phyloP scores from a whole-genome alignment of 2,797 vertebrate genomes.

The Lacerta agilis region DNA sequence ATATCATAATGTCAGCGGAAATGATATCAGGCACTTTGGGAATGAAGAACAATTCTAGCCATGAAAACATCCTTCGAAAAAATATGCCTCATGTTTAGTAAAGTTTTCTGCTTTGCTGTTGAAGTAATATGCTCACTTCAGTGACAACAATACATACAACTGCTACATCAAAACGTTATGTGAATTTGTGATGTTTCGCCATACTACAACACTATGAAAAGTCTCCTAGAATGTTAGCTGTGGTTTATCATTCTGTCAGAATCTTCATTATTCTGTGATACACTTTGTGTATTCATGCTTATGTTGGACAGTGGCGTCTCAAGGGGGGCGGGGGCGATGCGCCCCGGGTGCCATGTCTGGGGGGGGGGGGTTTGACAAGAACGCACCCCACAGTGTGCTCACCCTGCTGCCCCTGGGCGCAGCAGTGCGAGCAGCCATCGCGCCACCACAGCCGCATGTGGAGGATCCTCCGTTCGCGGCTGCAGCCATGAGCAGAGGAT shows the following conservation, averaged over 20 bases:
- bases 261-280: neutral
- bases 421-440: too few relatives aligned
- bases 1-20: constrained; percentile 17
- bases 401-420: too few relatives aligned
- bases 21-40: constrained; percentile 13
- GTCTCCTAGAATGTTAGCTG: neutral
- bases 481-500: too few relatives aligned
- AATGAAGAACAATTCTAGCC: constrained; percentile 8
- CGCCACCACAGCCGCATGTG: too few relatives aligned
- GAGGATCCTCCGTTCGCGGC: too few relatives aligned
- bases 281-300: neutral
- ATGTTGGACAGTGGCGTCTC: neutral
- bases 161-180: neutral
- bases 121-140: neutral
- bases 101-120: neutral
- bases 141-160: neutral
- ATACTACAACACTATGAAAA: neutral
- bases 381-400: too few relatives aligned
- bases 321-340: too few relatives aligned
- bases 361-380: too few relatives aligned
- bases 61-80: constrained; percentile 19
- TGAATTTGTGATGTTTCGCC: neutral
- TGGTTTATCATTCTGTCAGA: neutral
- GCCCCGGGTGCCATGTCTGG: too few relatives aligned
- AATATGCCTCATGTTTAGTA: constrained; percentile 8